Percentiles rank a stretch among this genome's conserved stretches.
Evolutionary conservation across 1,140 invertebrate genomes (phyloP).

Genomic region (Diabrotica undecimpunctata): DNA sequence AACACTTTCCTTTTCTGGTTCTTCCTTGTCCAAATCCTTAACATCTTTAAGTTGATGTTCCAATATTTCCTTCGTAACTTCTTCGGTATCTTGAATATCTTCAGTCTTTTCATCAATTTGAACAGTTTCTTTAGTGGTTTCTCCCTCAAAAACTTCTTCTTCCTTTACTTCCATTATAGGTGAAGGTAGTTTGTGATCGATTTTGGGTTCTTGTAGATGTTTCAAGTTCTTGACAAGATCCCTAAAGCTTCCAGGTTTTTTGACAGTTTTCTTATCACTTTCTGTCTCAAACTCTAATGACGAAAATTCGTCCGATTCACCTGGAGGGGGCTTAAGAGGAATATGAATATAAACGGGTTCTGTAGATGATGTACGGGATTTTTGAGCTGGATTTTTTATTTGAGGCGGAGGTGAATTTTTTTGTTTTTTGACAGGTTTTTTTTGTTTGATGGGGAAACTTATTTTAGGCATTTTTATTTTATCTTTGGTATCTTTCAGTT

Average conservation of each 20-base stretch:
- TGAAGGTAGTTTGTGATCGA: background rate
- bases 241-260: constrained; percentile 9
- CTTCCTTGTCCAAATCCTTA: background rate
- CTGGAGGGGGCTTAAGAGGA: constrained; percentile 44
- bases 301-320: constrained; percentile 22
- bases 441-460: constrained; percentile 29
- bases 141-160: constrained; percentile 7
- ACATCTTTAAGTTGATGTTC: background rate
- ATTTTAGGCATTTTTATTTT: constrained; percentile 43
- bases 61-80: background rate
- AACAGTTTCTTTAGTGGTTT: background rate
- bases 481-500: constrained; percentile 37
- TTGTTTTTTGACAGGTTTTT: constrained; percentile 19
- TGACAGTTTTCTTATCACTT: constrained; percentile 1
- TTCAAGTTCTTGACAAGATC: constrained; percentile 15
- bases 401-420: constrained; percentile 9
- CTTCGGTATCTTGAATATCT: background rate
- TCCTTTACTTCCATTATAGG: constrained; percentile 5
- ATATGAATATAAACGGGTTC: constrained; percentile 46
- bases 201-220: constrained; percentile 19
- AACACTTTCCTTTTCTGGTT: background rate
- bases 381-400: constrained; percentile 9
- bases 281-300: constrained; percentile 12
- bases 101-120: constrained; percentile 8
- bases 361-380: background rate